Percentiles rank a stretch among this genome's conserved stretches.
Conservation (phyloP, 1,140 invertebrate species). For the Wiebesia pumilae region DNA sequence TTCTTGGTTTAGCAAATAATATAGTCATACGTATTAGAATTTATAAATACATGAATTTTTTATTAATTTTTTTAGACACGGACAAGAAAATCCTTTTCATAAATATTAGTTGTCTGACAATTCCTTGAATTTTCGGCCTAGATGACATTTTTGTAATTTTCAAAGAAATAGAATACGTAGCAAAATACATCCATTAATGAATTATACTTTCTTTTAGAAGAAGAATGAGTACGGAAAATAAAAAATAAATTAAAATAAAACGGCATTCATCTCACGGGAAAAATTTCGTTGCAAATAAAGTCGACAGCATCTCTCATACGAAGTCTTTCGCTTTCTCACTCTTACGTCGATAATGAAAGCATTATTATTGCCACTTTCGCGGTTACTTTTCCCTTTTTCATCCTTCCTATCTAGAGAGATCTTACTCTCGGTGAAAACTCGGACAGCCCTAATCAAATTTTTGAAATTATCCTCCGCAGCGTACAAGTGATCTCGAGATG, state of each 20-base stretch:
- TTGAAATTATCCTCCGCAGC: constrained; percentile 18
- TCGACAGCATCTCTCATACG: background rate
- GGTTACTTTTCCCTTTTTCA: background rate
- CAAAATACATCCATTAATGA: too few relatives aligned
- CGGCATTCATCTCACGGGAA: background rate
- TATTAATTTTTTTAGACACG: too few relatives aligned
- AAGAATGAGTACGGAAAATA: background rate
- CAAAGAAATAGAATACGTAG: too few relatives aligned
- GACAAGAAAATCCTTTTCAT: too few relatives aligned
- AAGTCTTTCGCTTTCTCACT: background rate
- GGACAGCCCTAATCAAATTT: constrained; percentile 43
- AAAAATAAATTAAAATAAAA: constrained; percentile 1
- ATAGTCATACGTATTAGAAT: too few relatives aligned
- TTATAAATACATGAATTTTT: too few relatives aligned
- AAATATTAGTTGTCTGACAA: too few relatives aligned
- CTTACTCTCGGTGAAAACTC: background rate
- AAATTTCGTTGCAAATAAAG: constrained; percentile 34
- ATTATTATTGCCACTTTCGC: constrained; percentile 8
- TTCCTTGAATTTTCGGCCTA: too few relatives aligned
- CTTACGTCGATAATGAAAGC: constrained; percentile 34
- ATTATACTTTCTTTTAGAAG: too few relatives aligned
- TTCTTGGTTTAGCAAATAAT: too few relatives aligned
- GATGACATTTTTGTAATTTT: too few relatives aligned
- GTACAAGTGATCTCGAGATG: background rate
- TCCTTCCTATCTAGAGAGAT: background rate